phyloP scores from a whole-genome alignment of 1,140 invertebrate species.

The Leptonema lineaticorne region DNA sequence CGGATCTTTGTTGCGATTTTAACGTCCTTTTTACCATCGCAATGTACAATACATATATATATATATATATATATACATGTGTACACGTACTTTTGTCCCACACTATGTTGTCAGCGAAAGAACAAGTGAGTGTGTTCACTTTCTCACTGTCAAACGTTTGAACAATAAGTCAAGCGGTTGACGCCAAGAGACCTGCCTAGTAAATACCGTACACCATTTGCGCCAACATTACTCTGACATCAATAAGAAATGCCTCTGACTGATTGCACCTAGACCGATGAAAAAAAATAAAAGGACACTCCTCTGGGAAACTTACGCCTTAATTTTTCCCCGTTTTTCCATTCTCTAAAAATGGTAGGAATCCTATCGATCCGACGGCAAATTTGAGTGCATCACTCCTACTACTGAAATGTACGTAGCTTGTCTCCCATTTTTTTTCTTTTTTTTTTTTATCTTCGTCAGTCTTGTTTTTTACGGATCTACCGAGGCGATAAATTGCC shows the following conservation, averaged over 20 bases:
- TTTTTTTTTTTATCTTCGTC: neutral
- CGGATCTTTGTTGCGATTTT: constrained; percentile 7
- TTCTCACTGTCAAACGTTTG: constrained; percentile 25
- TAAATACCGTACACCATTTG: constrained; percentile 16
- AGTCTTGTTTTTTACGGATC: constrained; percentile 11
- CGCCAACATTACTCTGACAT: too few species aligned
- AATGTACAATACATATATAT: too few species aligned
- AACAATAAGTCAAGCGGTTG: constrained; percentile 29
- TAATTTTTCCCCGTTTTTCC: too few species aligned
- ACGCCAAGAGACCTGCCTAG: constrained; percentile 9
- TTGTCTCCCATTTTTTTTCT: neutral
- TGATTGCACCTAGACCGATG: too few species aligned
- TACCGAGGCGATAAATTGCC: constrained; percentile 18
- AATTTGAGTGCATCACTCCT: too few species aligned
- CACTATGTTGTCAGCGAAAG: neutral
- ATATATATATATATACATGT: too few species aligned
- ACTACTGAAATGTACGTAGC: neutral
- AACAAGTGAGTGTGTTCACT: constrained; percentile 4
- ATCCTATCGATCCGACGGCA: too few species aligned
- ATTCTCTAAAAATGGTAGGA: too few species aligned
- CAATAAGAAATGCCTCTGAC: too few species aligned
- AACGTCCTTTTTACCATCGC: neutral
- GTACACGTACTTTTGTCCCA: neutral
- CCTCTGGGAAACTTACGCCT: too few species aligned
- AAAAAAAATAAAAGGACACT: too few species aligned